Evolutionary conservation across 2,888 invertebrate species (phyloP).

Genomic region (Trypoxylon attenuatum): DNA sequence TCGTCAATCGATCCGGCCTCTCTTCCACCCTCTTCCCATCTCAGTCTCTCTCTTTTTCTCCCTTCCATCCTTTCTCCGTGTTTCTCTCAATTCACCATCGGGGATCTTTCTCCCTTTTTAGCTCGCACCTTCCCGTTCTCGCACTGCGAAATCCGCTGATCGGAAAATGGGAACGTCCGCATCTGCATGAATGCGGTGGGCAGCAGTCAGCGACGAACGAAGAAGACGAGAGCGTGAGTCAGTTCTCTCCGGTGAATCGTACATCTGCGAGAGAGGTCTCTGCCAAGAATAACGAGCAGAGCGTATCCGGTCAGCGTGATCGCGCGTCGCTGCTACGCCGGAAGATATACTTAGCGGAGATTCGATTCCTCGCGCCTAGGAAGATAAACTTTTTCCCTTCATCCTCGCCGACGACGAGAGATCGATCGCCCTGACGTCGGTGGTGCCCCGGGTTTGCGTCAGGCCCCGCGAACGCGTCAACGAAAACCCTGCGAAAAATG

Average conservation of each 20-base stretch:
- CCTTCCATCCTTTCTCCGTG: constrained; percentile 12
- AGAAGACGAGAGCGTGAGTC: constrained; percentile 20
- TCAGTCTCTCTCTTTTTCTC: constrained; percentile 32
- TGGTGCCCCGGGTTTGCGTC: neutral
- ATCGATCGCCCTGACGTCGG: constrained; percentile 7
- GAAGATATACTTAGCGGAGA: constrained; percentile 24
- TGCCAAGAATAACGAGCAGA: constrained; percentile 57
- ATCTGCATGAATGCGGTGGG: constrained; percentile 36
- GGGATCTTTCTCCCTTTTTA: neutral
- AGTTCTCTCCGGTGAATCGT: constrained; percentile 27
- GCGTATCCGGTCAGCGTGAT: constrained; percentile 45
- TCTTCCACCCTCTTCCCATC: constrained; percentile 17
- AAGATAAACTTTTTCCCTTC: constrained; percentile 27
- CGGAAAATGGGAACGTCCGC: constrained; percentile 46
- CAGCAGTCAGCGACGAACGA: neutral
- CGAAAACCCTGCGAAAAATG: neutral
- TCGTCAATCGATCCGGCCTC: constrained; percentile 60
- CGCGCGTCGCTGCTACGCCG: constrained; percentile 27
- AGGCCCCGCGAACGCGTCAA: neutral
- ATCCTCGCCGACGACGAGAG: neutral
- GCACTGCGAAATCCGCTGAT: constrained; percentile 44
- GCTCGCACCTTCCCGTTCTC: neutral
- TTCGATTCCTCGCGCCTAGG: constrained; percentile 25
- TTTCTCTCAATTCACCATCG: constrained; percentile 2
- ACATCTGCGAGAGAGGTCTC: constrained; percentile 48